Evolutionary conservation across 2,113 vertebrate genomes (phyloP), one percentile per base, ranked within the genome.

Genomic region (Craseonycteris thonglongyai): DNA sequence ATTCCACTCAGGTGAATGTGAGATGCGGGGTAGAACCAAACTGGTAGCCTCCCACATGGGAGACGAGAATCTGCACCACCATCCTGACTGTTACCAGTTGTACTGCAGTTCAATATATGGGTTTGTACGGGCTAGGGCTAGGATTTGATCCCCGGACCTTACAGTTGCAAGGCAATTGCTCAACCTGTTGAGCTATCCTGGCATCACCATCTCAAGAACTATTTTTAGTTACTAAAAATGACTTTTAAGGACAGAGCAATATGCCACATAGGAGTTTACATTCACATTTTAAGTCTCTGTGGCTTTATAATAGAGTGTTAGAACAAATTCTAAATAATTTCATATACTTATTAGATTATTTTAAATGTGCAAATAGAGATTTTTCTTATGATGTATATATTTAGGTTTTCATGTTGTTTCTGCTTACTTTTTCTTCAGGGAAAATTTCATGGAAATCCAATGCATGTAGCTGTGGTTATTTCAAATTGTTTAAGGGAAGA

Each of bases 401-500:
- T 89, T 80, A 88, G 66, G 30, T 19, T 59, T 72, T 81, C 72
- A 45, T 42, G 33, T 59, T 91, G 26, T 33, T 38, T 85, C 72
- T 79, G 15, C 84, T 96, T 71, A 15, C n/a, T 90, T 96, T 93
- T 93, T 78, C 96, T 95, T 42, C 97, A 99, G 99, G 97, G 98
- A 87, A 99, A 99, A 97, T 99, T 99, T 85, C 98, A 99, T 1
- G 98, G 98, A 75, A 99, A 98, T 93, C 99, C 99, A 40, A 98
- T 98, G 91, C 98, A 99, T 33, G 99, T 99, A 98, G 99, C 99
- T 80, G 98, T 98, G 54, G 98, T 99, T 21, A 99, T 99, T 98
- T 99, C 99, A 72, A 99, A 98, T 96, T 99, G 99, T 94, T 98
- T 99, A 88, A 98, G 98, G 96, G 99, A 99, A 96, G 99, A 99